Evolutionary conservation across 1,140 invertebrate species (phyloP).

Genomic region (Carposina sasakii): DNA sequence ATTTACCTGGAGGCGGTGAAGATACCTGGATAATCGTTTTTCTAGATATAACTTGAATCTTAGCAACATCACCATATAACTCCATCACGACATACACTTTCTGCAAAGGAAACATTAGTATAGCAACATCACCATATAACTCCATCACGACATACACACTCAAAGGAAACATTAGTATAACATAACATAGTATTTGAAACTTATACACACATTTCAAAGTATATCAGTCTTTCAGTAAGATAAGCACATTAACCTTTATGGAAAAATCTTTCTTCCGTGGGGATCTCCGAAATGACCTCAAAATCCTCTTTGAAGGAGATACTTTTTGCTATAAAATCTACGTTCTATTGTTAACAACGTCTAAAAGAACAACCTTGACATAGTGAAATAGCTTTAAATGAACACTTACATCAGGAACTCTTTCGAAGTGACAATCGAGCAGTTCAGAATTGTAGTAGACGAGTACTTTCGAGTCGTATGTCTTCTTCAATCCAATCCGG

Average conservation of each 20-base stretch:
- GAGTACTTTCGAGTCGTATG: slow-evolving; percentile 74
- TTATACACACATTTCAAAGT: no score
- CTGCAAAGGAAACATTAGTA: slow-evolving; percentile 66
- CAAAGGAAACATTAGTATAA: slow-evolving; percentile 37
- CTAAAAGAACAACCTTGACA: no score
- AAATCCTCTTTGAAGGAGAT: no score
- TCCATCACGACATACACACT: slow-evolving; percentile 85
- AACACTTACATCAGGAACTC: slow-evolving; percentile 56
- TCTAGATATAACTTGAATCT: slow-evolving; percentile 51
- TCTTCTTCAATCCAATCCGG: slow-evolving; percentile 78
- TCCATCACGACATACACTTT: slow-evolving; percentile 85
- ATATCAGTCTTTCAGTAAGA: no score
- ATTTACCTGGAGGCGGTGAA: slow-evolving; percentile 27
- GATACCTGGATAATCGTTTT: slow-evolving; percentile 20
- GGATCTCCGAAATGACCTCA: no score
- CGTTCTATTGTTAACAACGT: no score
- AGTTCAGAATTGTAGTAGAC: slow-evolving; percentile 67
- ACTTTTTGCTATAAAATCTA: no score
- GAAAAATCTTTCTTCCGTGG: slow-evolving; percentile 9
- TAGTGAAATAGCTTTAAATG: slow-evolving; percentile 8
- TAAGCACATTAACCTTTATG: slow-evolving; percentile 9
- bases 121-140: slow-evolving; percentile 62
- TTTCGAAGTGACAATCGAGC: slow-evolving; percentile 44
- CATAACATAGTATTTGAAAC: no score
- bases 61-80: slow-evolving; percentile 62